A percentile compares a stretch with the other conserved stretches of the same genome.
Evolutionary conservation across 2,888 invertebrate genomes (phyloP).

Genomic region (Oligia strigilis): DNA sequence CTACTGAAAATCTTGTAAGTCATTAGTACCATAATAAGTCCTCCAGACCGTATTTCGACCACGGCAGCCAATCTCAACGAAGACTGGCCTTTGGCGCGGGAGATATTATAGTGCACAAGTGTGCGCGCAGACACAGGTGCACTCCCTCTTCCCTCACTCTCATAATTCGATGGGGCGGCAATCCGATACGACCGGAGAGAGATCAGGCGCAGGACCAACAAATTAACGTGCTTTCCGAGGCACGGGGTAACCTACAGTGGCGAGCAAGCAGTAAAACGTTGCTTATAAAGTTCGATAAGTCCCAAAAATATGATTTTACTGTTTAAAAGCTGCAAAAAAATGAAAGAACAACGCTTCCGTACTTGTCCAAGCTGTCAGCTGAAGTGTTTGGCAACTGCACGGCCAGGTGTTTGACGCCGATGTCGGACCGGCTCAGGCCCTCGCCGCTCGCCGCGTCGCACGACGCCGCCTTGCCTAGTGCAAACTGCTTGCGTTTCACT

Average conservation of each 20-base stretch:
- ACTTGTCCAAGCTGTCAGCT: conserved; percentile 75
- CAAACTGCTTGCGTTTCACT: conserved; percentile 72
- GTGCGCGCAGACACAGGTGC: too few species aligned
- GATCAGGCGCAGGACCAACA: too few species aligned
- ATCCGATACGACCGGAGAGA: too few species aligned
- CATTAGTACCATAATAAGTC: too few species aligned
- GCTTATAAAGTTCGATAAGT: background rate
- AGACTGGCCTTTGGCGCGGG: too few species aligned
- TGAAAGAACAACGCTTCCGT: conserved; percentile 29
- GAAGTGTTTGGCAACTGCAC: conserved; percentile 80
- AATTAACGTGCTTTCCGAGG: too few species aligned
- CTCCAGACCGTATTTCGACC: too few species aligned
- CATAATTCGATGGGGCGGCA: too few species aligned
- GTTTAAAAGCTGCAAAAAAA: background rate
- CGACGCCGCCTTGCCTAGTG: conserved; percentile 75
- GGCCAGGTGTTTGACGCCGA: conserved; percentile 81
- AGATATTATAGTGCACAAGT: too few species aligned
- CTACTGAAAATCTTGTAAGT: background rate
- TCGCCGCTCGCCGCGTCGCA: conserved; percentile 70
- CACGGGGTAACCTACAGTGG: background rate
- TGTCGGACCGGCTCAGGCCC: conserved; percentile 66
- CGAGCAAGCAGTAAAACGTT: too few species aligned
- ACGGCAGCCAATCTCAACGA: too few species aligned
- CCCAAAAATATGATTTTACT: background rate
- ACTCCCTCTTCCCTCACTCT: too few species aligned